phyloP scores from a whole-genome alignment of 2,797 vertebrate species.

The Prionace glauca region DNA sequence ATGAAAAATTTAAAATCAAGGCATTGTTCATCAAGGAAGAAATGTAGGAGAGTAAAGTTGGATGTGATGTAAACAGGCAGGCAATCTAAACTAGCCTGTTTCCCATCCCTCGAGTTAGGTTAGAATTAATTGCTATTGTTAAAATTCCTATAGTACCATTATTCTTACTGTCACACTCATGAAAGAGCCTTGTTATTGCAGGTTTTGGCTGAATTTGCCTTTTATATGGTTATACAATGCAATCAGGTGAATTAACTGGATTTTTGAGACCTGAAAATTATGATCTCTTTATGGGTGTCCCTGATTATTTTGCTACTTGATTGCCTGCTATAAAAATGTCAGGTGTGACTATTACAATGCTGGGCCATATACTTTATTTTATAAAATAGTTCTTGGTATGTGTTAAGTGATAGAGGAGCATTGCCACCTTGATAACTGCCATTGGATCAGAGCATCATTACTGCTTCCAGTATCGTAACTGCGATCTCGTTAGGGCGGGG shows the following conservation, averaged over 20 bases:
- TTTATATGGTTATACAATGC: neutral
- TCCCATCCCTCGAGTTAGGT: neutral
- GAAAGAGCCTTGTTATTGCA: neutral
- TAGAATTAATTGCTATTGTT: neutral
- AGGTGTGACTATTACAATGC: neutral
- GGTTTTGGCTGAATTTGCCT: neutral
- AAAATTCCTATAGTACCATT: neutral
- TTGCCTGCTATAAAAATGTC: neutral
- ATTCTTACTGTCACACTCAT: neutral
- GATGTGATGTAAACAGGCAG: neutral
- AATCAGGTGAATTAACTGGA: neutral
- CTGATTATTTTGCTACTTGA: neutral
- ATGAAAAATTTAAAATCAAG: no score
- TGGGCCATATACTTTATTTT: neutral
- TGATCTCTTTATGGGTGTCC: neutral
- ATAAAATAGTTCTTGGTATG: neutral
- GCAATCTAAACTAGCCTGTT: neutral
- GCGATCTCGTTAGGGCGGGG: neutral
- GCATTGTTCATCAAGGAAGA: neutral
- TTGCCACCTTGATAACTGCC: neutral
- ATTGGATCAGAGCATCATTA: neutral
- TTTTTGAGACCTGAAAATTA: neutral
- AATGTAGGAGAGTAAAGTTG: neutral
- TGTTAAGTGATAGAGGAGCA: neutral
- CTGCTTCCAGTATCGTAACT: neutral